These are phyloP conservation scores for Vulpes lagopus DNA, from an alignment of 2,113 vertebrate genomes.

Conservation along the genomic window DNA sequence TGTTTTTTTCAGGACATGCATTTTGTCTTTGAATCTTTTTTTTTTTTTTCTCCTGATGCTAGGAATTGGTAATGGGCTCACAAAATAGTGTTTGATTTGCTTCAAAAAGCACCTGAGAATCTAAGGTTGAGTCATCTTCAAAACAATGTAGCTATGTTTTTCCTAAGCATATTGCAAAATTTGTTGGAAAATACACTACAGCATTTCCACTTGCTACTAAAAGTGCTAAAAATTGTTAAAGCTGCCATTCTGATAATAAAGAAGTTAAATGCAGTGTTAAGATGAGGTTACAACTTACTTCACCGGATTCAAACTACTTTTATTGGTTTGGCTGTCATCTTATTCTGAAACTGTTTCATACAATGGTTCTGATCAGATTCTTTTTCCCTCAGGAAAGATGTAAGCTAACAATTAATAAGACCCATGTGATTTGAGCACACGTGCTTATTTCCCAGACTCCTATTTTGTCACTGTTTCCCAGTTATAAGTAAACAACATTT, in stretches of 20 bases:
- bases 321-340: background rate
- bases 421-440: background rate
- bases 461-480: background rate
- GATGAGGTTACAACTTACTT: slow-evolving; percentile 21
- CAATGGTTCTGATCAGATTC: background rate
- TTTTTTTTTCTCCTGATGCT: background rate
- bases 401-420: background rate
- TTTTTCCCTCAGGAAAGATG: background rate
- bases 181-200: background rate
- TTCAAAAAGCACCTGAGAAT: background rate
- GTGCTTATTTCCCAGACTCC: background rate
- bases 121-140: background rate
- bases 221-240: background rate
- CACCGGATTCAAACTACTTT: background rate
- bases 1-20: background rate
- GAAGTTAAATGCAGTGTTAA: background rate
- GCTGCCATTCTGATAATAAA: background rate
- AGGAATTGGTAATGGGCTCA: background rate
- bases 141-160: background rate
- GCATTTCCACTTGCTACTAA: background rate
- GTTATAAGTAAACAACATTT: background rate
- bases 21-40: background rate
- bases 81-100: background rate
- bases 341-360: background rate
- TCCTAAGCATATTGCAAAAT: background rate